phyloP scores from a whole-genome alignment of 2,888 invertebrate genomes.

The Timandra comae region DNA sequence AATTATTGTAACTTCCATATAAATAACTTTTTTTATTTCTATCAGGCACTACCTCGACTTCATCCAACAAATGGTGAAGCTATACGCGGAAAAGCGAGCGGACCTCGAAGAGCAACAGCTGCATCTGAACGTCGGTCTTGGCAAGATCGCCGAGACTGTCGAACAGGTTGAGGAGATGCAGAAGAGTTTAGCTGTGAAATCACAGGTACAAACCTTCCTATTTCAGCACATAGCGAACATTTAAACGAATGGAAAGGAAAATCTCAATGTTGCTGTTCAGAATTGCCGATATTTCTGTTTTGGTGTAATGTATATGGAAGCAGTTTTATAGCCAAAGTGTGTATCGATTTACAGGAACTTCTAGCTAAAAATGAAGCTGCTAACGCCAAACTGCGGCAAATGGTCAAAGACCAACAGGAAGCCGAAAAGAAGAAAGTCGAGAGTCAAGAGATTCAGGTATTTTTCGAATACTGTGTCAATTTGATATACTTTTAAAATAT shows the following conservation, averaged over 20 bases:
- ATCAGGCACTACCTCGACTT: slow-evolving; percentile 96
- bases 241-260: no score
- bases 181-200: slow-evolving; percentile 97
- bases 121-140: slow-evolving; percentile 98
- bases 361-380: slow-evolving; percentile 99
- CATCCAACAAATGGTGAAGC: slow-evolving; percentile 98
- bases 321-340: no score
- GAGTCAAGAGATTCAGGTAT: slow-evolving; percentile 94
- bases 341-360: slow-evolving; percentile 75
- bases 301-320: no score
- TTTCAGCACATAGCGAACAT: no score
- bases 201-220: no score
- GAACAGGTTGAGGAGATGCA: slow-evolving; percentile 99
- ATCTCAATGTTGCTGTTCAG: no score
- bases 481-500: slow-evolving; percentile 3
- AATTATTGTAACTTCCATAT: no score
- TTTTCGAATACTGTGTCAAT: no score
- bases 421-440: slow-evolving; percentile 99
- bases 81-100: slow-evolving; percentile 97
- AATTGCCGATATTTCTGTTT: no score
- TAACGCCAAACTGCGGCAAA: slow-evolving; percentile 98
- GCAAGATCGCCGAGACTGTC: slow-evolving; percentile 99
- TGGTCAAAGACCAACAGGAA: slow-evolving; percentile 99
- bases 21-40: no score
- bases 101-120: slow-evolving; percentile 99